phyloP scores from a whole-genome alignment of 2,888 invertebrate species.

The Scelioninae gen. 1 region DNA sequence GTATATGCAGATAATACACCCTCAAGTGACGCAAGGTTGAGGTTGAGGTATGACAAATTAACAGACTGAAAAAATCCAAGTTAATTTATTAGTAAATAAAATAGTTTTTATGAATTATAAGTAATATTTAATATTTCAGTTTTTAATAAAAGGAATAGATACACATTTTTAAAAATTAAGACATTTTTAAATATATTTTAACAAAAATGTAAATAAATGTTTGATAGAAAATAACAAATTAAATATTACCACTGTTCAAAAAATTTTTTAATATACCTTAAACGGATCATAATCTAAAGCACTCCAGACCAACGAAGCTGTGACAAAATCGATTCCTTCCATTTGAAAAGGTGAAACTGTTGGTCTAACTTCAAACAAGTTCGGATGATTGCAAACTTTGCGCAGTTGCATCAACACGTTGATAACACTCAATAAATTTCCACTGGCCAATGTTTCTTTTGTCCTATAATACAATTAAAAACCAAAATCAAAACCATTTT shows the following conservation, averaged over 20 bases:
- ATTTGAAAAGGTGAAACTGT: constrained; percentile 97
- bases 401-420: constrained; percentile 98
- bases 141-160: background rate
- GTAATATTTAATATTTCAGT: background rate
- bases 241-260: background rate
- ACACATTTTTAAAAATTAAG: too few relatives aligned
- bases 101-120: background rate
- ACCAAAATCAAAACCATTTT: background rate
- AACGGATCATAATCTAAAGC: constrained; percentile 90
- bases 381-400: constrained; percentile 99
- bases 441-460: constrained; percentile 95
- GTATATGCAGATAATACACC: constrained; percentile 91
- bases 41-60: constrained; percentile 87
- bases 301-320: constrained; percentile 90
- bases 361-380: constrained; percentile 98
- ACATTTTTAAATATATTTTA: too few relatives aligned
- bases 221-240: background rate
- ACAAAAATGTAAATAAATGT: background rate
- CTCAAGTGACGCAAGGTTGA: constrained; percentile 88
- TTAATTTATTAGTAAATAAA: background rate
- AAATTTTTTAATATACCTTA: constrained; percentile 85
- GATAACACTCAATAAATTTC: constrained; percentile 97
- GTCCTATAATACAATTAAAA: constrained; percentile 87
- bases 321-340: constrained; percentile 89
- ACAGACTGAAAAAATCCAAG: constrained; percentile 84